Evolutionary conservation across 2,888 invertebrate species (phyloP).

Genomic region (Noctua fimbriata): DNA sequence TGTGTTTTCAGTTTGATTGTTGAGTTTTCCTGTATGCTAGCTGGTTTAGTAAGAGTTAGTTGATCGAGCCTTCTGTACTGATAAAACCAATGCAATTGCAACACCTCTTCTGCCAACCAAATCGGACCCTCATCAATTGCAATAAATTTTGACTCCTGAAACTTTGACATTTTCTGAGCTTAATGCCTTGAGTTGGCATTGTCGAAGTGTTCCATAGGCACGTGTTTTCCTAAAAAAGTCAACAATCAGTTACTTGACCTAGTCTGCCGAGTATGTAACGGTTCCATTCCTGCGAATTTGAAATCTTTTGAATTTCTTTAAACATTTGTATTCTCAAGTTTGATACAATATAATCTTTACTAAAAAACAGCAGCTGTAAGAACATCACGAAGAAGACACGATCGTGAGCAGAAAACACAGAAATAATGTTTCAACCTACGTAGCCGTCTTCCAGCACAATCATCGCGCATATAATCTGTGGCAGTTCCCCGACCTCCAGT

Average conservation of each 20-base stretch:
- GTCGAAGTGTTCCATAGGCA: background rate
- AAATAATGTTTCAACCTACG: conserved; percentile 49
- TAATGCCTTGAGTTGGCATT: background rate
- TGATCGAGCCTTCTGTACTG: background rate
- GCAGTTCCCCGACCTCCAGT: conserved; percentile 85
- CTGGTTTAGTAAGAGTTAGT: background rate
- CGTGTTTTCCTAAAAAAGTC: background rate
- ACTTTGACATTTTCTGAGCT: background rate
- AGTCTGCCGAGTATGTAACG: background rate
- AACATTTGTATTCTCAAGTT: background rate
- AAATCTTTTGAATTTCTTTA: background rate
- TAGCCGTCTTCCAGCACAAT: conserved; percentile 51
- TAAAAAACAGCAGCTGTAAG: background rate
- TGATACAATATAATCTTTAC: background rate
- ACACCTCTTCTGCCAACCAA: background rate
- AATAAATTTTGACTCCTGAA: too few relatives aligned
- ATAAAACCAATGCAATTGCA: background rate
- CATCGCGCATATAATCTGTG: conserved; percentile 81
- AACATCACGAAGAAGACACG: background rate
- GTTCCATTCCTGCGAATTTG: background rate
- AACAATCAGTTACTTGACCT: background rate
- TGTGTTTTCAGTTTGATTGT: conserved; percentile 54
- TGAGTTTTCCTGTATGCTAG: background rate
- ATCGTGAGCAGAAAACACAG: background rate
- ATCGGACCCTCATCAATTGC: background rate